A percentile compares a stretch with the other conserved stretches of the same genome.
phyloP scores from a whole-genome alignment of 2,888 invertebrate species.

The Fragum whitleyi region DNA sequence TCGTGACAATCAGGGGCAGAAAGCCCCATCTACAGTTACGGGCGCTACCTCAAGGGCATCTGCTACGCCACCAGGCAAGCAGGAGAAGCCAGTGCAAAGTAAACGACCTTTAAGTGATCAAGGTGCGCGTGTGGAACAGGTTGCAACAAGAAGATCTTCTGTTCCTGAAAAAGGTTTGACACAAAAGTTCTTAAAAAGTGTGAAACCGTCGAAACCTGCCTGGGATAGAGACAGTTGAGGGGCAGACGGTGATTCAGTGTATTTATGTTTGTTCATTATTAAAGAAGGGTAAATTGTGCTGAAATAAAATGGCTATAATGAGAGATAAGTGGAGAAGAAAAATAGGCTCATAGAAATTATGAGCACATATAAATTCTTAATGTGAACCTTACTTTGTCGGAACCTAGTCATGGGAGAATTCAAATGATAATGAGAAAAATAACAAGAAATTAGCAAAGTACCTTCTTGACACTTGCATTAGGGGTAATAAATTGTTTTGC shows the following conservation, averaged over 20 bases:
- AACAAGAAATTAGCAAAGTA: too few relatives aligned
- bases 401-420: too few relatives aligned
- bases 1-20: conserved; percentile 54
- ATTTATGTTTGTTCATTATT: conserved; percentile 2
- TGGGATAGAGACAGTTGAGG: conserved; percentile 60
- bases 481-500: too few relatives aligned
- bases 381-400: too few relatives aligned
- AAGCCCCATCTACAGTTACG: conserved; percentile 57
- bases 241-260: neutral
- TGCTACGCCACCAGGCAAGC: conserved; percentile 48
- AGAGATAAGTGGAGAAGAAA: too few relatives aligned
- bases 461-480: too few relatives aligned
- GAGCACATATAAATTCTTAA: too few relatives aligned
- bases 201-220: conserved; percentile 71
- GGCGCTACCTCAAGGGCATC: conserved; percentile 51
- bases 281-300: neutral
- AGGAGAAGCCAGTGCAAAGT: conserved; percentile 32
- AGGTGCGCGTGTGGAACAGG: conserved; percentile 64
- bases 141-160: conserved; percentile 47
- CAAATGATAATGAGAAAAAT: too few relatives aligned
- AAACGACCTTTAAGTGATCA: conserved; percentile 72
- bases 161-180: conserved; percentile 57
- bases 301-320: too few relatives aligned
- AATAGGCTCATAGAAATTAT: too few relatives aligned
- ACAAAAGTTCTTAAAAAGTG: conserved; percentile 68